Base-by-base conservation (phyloP, 2,797 vertebrate genomes). In the Hypotaenidia philippensis region DNA sequence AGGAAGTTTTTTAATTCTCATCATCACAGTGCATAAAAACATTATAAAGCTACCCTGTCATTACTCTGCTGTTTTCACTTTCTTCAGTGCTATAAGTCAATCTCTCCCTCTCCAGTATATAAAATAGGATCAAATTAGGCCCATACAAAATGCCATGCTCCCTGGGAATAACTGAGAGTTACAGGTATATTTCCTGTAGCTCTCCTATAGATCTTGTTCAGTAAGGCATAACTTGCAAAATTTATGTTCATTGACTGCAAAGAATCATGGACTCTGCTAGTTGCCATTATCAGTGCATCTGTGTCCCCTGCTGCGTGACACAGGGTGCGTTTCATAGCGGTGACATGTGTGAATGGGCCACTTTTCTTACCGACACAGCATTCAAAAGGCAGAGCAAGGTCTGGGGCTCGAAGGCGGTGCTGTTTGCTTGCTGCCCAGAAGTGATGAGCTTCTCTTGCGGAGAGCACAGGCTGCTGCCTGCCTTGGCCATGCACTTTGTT, bases 1-100 rank as follows among this genome's bases (percentile, higher is more conserved):
- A 83, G 25, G 49, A 83, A 49, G 60, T 66, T 96, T 75, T 82
- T 8, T 57, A 89, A 78, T 60, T 89, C 36, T 91, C 31, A 59
- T 77, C 8, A 53, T 82, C 40, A 22, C 3, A 1, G 50, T 29
- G 21, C 53, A 36, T 52, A 29, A 83, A 71, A 85, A 23, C 31
- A 15, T 79, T 90, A 66, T 29, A 52, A 64, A 76, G 10, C 72
- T 90, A 40, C 50, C 29, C 23, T 70, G 15, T 76, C 60, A 74
- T 83, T 72, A 65, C 40, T 63, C 13, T 60, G 61, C 34, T 4
- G 12, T 84, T 88, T 87, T 61, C 45, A 40, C 65, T 34, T 27
- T 80, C 59, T 87, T 88, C 26, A 50, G 60, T 71, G 76, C 49
- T 29, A 13, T 17, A 47, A 9, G 11, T 61, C 78, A 81, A 56